Evolutionary conservation across 2,113 vertebrate species (phyloP), one percentile per base, ranked within the genome.

Genomic region (Pluvianellus socialis): DNA sequence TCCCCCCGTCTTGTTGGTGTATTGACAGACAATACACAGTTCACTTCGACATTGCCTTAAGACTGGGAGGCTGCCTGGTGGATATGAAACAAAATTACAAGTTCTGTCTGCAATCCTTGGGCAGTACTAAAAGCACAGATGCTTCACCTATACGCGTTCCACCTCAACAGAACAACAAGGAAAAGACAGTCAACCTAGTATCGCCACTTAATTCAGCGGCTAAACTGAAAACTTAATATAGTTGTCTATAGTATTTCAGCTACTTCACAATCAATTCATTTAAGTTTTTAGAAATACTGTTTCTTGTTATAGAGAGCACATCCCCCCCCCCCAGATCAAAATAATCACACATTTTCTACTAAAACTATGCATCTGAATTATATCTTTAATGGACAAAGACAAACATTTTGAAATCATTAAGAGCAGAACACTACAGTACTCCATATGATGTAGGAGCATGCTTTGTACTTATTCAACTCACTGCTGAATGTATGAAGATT

Each of bases 1-100:
- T 0, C 0, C 3, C 3, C 12, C 12, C 2, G 10, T 35, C 11
- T 8, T 38, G 9, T 10, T 63, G 20, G 35, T 42, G 33, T 50
- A 74, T 1, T 56, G 44, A 65, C 38, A 88, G 26, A 38, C 10
- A 74, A 50, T 10, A 45, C 6, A 33, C 0, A 1, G 30, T 42
- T 65, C 15, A 8, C 55, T 77, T 44, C 62, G n/a, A 72, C 28
- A 42, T 3, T 30, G 18, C 24, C 17, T 23, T 32, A 76, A 9
- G 49, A 71, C 21, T 35, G 38, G 14, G 24, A 88, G 17, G 19
- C 28, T 84, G 38, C 6, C 42, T 38, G 23, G 7, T 21, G 19
- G 33, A 33, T 33, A 73, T 4, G 33, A 71, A 35, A 35, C 7
- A 59, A 40, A 63, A 32, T 40, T 30, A 45, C 38, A 84, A 84